Base-by-base conservation (phyloP, 2,797 vertebrate genomes). In the Lagothrix lagotricha region DNA sequence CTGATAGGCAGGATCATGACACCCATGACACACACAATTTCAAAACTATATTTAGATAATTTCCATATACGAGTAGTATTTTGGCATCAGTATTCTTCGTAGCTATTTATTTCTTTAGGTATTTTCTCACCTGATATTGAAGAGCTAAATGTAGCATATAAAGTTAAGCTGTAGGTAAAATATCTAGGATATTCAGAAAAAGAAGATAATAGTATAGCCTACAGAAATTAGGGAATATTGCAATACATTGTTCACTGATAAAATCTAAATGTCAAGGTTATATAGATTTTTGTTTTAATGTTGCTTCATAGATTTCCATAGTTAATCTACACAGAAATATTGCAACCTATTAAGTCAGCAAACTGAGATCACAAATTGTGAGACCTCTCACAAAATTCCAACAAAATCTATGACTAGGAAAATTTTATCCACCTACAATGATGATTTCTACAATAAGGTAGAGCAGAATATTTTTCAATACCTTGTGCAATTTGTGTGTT, bases 81-180 rank as follows among this genome's bases (percentile, higher is more conserved):
- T 90, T 44, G 20, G 19, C 4, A 64, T 76, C 24, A 93, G 5
- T 79, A 83, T 39, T 94, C 3, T 89, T 13, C 88, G n/a, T 22
- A 95, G 89, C 9, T 90, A 12, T 86, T 86, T 70, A 64, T 84
- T 77, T 97, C 30, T 92, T 88, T 64, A 96, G 48, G 44, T 80
- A 26, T 87, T 48, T 88, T 94, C 30, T 58, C 44, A 52, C 11
- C 20, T 92, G 33, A 67, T 58, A 96, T 41, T 67, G 28, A 90
- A 90, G 15, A 76, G 30, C 52, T 88, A 81, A 90, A 81, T 19
- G 30, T 28, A 54, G 17, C 48, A 61, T 33, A 20, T n/a, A 95
- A 80, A 95, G 61, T n/a, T 33, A 79, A 87, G n/a, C 58, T 81
- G 10, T 9, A 24, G 5, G 57, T 54, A 88, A 84, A 95, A 52